Evolutionary conservation across 2,888 invertebrate species (phyloP).

Genomic region (Amiota minor): DNA sequence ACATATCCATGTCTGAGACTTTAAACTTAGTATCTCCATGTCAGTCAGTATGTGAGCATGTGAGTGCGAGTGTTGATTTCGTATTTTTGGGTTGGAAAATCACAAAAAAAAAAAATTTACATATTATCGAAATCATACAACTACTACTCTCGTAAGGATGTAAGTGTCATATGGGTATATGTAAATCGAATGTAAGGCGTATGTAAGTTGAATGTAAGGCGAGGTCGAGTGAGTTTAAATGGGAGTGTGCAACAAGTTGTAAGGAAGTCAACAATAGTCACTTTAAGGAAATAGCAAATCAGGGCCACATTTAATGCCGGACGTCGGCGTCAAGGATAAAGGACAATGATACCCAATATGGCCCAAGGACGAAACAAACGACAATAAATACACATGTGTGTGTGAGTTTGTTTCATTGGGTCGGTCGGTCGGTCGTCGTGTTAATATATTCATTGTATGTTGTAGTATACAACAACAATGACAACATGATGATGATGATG

Average conservation of each 20-base stretch:
- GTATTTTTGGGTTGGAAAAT: slow-evolving; percentile 60
- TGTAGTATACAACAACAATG: slow-evolving; percentile 39
- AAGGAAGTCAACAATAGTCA: slow-evolving; percentile 9
- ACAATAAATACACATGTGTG: slow-evolving; percentile 26
- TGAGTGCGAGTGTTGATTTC: slow-evolving; percentile 36
- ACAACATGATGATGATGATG: neutral
- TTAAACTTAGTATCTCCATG: too few species aligned
- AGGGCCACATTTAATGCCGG: slow-evolving; percentile 51
- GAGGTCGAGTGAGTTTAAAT: slow-evolving; percentile 2
- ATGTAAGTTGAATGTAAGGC: slow-evolving; percentile 25
- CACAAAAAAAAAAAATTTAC: slow-evolving; percentile 63
- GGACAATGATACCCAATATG: slow-evolving; percentile 28
- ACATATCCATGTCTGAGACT: slow-evolving; percentile 4
- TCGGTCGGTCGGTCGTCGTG: slow-evolving; percentile 44
- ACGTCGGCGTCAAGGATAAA: slow-evolving; percentile 60
- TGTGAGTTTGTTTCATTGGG: slow-evolving; percentile 44
- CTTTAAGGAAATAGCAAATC: slow-evolving; percentile 36
- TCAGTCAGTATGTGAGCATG: neutral
- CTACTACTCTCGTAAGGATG: neutral
- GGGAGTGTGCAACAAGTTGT: slow-evolving; percentile 50
- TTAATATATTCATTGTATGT: slow-evolving; percentile 69
- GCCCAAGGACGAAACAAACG: slow-evolving; percentile 9
- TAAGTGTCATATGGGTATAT: slow-evolving; percentile 34
- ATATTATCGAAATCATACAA: slow-evolving; percentile 63
- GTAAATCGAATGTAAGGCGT: slow-evolving; percentile 35